phyloP scores from a whole-genome alignment of 2,797 vertebrate species.

The Discoglossus pictus region DNA sequence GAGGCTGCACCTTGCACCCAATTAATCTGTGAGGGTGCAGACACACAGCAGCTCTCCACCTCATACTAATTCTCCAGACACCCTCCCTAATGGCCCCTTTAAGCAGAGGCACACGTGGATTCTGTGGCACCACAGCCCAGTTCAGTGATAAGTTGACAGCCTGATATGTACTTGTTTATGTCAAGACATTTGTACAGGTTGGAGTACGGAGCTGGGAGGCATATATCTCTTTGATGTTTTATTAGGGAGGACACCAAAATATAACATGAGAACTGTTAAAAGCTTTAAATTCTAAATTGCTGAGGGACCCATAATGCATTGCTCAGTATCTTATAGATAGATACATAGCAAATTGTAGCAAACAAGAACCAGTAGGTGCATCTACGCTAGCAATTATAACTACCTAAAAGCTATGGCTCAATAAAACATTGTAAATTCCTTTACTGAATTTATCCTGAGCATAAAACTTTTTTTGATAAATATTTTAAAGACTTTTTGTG shows the following conservation, averaged over 20 bases:
- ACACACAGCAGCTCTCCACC: constrained; percentile 28
- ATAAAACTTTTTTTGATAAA: too few species aligned
- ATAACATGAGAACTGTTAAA: constrained; percentile 34
- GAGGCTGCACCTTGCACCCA: constrained; percentile 32
- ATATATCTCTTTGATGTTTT: constrained; percentile 21
- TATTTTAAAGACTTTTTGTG: too few species aligned
- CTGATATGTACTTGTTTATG: not conserved
- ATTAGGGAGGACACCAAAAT: constrained; percentile 11
- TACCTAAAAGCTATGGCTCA: too few species aligned
- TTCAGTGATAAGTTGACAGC: not conserved
- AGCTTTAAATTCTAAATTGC: constrained; percentile 24
- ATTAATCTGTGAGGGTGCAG: constrained; percentile 35
- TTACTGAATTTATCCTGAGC: too few species aligned
- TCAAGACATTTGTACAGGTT: constrained; percentile 13
- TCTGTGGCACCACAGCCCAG: not conserved
- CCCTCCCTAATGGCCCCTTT: not conserved
- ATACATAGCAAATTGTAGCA: too few species aligned
- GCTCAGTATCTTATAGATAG: constrained; percentile 9
- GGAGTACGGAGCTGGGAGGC: constrained; percentile 5
- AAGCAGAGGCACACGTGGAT: constrained; percentile 10
- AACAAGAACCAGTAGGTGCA: too few species aligned
- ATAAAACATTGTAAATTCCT: too few species aligned
- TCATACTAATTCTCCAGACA: constrained; percentile 5
- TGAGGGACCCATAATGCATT: constrained; percentile 23
- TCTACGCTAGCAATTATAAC: too few species aligned